phyloP scores from a whole-genome alignment of 2,888 invertebrate species.

The Cataglyphis livida region DNA sequence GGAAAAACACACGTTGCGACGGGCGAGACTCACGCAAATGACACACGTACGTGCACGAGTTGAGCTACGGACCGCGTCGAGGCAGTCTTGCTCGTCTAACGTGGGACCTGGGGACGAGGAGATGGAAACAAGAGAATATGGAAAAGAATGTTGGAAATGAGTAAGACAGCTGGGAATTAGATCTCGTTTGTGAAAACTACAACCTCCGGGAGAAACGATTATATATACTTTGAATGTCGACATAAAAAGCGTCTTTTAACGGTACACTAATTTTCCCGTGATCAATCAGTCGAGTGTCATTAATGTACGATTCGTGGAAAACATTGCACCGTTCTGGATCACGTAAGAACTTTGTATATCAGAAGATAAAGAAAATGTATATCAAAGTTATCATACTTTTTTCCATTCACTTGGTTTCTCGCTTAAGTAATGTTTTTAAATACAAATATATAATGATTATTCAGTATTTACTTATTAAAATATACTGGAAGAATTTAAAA shows the following conservation, averaged over 20 bases:
- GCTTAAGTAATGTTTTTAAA: neutral
- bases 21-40: constrained; percentile 64
- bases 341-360: neutral
- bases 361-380: neutral
- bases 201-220: constrained; percentile 14
- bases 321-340: neutral
- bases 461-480: neutral
- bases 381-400: neutral
- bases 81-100: constrained; percentile 19
- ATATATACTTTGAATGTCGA: neutral
- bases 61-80: constrained; percentile 46
- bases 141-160: constrained; percentile 9
- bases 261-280: neutral
- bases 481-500: neutral
- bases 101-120: constrained; percentile 29
- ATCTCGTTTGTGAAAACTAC: constrained; percentile 50
- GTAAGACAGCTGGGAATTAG: constrained; percentile 55
- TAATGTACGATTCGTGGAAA: neutral
- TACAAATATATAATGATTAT: neutral
- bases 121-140: constrained; percentile 31
- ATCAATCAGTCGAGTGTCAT: neutral
- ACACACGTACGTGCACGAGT: constrained; percentile 61
- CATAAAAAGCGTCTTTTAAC: neutral
- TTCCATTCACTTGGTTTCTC: neutral
- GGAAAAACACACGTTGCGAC: constrained; percentile 71